phyloP scores from a whole-genome alignment of 2,888 invertebrate species.

The Calameuta filiformis region DNA sequence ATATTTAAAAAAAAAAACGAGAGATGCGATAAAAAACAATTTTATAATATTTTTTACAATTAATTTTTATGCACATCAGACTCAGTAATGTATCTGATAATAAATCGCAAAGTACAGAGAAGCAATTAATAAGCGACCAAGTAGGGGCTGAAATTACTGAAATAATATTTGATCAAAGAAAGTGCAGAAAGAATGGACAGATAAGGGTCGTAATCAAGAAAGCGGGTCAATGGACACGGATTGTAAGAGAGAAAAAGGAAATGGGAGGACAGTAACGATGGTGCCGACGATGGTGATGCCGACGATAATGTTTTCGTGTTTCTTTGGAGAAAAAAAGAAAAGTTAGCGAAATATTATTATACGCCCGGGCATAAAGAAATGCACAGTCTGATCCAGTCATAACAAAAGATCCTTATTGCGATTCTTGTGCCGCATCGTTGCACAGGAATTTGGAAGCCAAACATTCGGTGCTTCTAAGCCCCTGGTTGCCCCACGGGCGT shows the following conservation, averaged over 20 bases:
- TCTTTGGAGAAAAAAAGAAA: not conserved
- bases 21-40: not conserved
- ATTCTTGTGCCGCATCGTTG: not conserved
- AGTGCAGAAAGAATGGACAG: not conserved
- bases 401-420: not conserved
- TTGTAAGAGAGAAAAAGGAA: not conserved
- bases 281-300: not conserved
- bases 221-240: not conserved
- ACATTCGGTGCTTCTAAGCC: not conserved
- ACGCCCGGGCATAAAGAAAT: not conserved
- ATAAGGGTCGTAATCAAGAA: not conserved
- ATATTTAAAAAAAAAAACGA: not conserved
- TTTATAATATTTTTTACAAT: not conserved
- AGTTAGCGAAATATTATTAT: not conserved
- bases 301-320: not conserved
- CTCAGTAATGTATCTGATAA: not conserved
- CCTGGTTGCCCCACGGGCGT: not conserved
- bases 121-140: not conserved
- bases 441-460: not conserved
- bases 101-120: not conserved
- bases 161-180: not conserved
- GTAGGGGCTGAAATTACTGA: not conserved
- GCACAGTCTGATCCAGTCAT: not conserved
- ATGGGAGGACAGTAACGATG: not conserved
- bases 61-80: not conserved